These are phyloP conservation scores for Hirtodrosophila alboralis DNA, from an alignment of 2,888 invertebrate genomes.

Conservation along the genomic window DNA sequence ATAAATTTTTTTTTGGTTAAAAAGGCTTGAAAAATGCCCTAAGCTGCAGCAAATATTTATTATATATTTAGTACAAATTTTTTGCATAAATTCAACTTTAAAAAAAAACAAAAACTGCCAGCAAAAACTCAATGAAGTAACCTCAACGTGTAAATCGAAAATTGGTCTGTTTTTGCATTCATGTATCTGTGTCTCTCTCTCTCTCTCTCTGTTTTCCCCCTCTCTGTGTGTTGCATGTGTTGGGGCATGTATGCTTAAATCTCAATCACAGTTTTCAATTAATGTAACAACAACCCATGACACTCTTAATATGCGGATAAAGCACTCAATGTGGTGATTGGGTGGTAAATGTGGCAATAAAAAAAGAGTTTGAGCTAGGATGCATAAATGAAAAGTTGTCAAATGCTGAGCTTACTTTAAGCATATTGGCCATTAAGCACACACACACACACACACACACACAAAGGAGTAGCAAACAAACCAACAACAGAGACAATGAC, in stretches of 20 bases:
- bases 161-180: slow-evolving; percentile 21
- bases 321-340: neutral
- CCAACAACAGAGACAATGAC: slow-evolving; percentile 14
- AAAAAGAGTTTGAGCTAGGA: no score
- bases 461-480: slow-evolving; percentile 9
- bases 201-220: no score
- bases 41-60: no score
- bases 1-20: no score
- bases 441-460: slow-evolving; percentile 4
- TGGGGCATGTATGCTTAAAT: slow-evolving; percentile 19
- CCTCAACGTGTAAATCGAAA: no score
- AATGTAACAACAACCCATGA: slow-evolving; percentile 52
- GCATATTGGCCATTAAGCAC: slow-evolving; percentile 35
- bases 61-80: no score
- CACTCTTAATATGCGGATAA: slow-evolving; percentile 25
- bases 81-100: no score
- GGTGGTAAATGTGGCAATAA: no score
- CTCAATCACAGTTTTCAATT: slow-evolving; percentile 74
- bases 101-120: no score
- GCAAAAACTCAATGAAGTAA: no score
- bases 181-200: slow-evolving; percentile 4
- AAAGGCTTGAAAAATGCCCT: no score
- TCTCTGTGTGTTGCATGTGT: slow-evolving; percentile 8
- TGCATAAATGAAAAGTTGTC: slow-evolving; percentile 24
- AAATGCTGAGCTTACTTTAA: slow-evolving; percentile 13